Evolutionary conservation across 2,113 vertebrate genomes (phyloP).

Genomic region (Macquaria ambigua): DNA sequence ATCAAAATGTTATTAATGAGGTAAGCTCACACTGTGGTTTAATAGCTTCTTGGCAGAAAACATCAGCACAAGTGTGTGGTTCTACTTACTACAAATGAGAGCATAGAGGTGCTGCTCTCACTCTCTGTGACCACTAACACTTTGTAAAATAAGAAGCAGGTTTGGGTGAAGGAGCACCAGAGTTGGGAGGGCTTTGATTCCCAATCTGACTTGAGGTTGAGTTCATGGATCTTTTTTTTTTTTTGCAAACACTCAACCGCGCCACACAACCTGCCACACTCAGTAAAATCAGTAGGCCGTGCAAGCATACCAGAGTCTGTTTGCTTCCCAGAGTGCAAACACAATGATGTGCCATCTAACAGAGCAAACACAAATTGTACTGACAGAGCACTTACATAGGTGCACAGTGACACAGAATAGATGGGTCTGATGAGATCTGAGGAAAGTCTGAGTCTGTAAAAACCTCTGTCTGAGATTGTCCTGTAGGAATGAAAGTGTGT

Average conservation of each 20-base stretch:
- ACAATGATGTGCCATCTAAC: constrained; percentile 40
- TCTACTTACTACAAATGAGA: constrained; percentile 38
- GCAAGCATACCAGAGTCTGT: constrained; percentile 50
- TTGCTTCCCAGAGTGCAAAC: constrained; percentile 53
- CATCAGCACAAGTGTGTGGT: constrained; percentile 3
- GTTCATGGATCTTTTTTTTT: not conserved
- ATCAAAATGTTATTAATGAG: constrained; percentile 11
- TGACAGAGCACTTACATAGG: constrained; percentile 25
- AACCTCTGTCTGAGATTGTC: not conserved
- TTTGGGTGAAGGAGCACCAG: constrained; percentile 14
- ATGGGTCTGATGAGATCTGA: not conserved
- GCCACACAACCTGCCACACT: constrained; percentile 2
- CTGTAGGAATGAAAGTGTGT: not conserved
- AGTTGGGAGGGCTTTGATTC: not conserved
- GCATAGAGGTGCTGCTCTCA: constrained; percentile 13
- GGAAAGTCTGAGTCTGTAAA: not conserved
- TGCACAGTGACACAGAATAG: not conserved
- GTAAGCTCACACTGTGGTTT: constrained; percentile 34
- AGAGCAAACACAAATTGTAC: constrained; percentile 48
- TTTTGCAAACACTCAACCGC: not conserved
- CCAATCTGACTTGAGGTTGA: not conserved
- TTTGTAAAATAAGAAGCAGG: constrained; percentile 38
- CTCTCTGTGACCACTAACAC: constrained; percentile 14
- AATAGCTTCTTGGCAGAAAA: constrained; percentile 51
- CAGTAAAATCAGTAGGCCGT: constrained; percentile 3